Percentiles rank a stretch among this genome's conserved stretches.
phyloP scores from a whole-genome alignment of 30 jellyfish, hydroid and myxozoan genomes.

The Aurelia sp. region DNA sequence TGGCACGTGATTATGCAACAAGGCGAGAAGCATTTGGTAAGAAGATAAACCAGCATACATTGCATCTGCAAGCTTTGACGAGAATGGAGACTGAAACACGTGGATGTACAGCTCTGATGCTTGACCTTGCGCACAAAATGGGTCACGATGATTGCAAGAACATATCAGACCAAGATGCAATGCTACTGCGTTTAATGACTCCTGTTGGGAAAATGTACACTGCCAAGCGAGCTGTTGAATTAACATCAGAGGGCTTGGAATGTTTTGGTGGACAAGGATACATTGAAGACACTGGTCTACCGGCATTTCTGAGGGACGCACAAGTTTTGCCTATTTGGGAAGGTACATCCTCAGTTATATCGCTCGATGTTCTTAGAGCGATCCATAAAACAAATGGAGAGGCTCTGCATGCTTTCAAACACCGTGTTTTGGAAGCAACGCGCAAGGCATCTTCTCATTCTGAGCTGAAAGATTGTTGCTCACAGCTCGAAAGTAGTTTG shows the following conservation, averaged over 20 bases:
- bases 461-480: constrained; percentile 35
- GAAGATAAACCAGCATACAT: constrained; percentile 48
- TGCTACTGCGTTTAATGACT: constrained; percentile 82
- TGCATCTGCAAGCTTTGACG: constrained; percentile 82
- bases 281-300: constrained; percentile 97
- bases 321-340: constrained; percentile 97
- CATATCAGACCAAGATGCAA: constrained; percentile 68
- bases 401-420: constrained; percentile 51
- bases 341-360: constrained; percentile 86
- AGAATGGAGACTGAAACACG: constrained; percentile 75
- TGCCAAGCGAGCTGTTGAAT: constrained; percentile 84
- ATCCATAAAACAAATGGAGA: constrained; percentile 83
- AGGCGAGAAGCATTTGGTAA: constrained; percentile 87
- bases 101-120: constrained; percentile 73
- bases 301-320: constrained; percentile 90
- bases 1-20: constrained; percentile 78
- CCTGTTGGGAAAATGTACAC: constrained; percentile 93
- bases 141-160: constrained; percentile 78
- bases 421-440: constrained; percentile 19
- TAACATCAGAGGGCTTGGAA: constrained; percentile 92
- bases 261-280: constrained; percentile 99
- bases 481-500: constrained; percentile 11
- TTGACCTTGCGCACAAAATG: constrained; percentile 66
- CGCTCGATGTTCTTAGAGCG: constrained; percentile 88
- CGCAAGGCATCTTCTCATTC: constrained; percentile 8